Percentiles rank a stretch among this genome's conserved stretches.
phyloP scores from a whole-genome alignment of 1,140 invertebrate species.

The Matsumurasca onukii region DNA sequence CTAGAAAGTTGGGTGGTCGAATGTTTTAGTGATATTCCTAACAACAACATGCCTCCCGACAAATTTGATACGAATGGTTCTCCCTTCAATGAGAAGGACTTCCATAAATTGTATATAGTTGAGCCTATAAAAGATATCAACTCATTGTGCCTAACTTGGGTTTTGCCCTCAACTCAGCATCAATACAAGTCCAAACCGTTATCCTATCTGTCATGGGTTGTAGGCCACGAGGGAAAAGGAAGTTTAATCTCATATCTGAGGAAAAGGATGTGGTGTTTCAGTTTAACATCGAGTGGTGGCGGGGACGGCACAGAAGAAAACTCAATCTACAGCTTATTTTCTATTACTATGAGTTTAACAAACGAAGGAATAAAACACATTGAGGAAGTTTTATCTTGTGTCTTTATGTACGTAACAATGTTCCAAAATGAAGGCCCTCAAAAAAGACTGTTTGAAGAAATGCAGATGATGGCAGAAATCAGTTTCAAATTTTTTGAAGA shows the following conservation, averaged over 20 bases:
- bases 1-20: slow-evolving; percentile 67
- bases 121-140: slow-evolving; percentile 74
- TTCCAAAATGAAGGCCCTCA: slow-evolving; percentile 60
- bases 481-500: slow-evolving; percentile 66
- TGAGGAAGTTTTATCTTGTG: slow-evolving; percentile 63
- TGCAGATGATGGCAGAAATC: slow-evolving; percentile 69
- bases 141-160: slow-evolving; percentile 76
- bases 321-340: slow-evolving; percentile 58
- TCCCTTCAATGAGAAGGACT: slow-evolving; percentile 59
- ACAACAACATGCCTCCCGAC: slow-evolving; percentile 58
- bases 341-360: slow-evolving; percentile 72
- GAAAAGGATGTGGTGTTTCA: slow-evolving; percentile 80
- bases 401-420: slow-evolving; percentile 75
- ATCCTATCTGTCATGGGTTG: slow-evolving; percentile 75
- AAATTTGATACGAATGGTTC: slow-evolving; percentile 57
- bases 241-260: slow-evolving; percentile 82
- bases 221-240: slow-evolving; percentile 88
- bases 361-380: slow-evolving; percentile 74
- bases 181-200: slow-evolving; percentile 76
- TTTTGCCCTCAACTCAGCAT: slow-evolving; percentile 69
- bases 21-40: slow-evolving; percentile 64
- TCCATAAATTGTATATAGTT: slow-evolving; percentile 75
- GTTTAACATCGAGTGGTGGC: slow-evolving; percentile 72
- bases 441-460: slow-evolving; percentile 72
- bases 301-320: slow-evolving; percentile 67